These are phyloP conservation scores for Ophion ellenae DNA, from an alignment of 2,888 invertebrate species.

Conservation along the genomic window DNA sequence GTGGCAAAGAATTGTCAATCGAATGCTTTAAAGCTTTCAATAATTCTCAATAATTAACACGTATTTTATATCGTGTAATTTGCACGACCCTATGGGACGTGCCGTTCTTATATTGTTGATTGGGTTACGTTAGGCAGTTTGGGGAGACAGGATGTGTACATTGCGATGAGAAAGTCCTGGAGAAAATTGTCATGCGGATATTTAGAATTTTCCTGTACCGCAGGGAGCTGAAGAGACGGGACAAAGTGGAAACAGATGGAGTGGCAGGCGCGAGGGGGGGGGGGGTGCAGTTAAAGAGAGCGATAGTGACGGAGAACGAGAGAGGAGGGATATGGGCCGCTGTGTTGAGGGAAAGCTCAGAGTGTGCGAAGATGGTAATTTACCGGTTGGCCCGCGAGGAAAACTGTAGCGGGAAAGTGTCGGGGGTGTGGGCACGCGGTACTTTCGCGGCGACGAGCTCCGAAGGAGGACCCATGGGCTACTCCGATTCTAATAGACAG, in stretches of 20 bases:
- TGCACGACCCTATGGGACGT: no score
- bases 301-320: constrained; percentile 16
- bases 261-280: not conserved
- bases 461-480: constrained; percentile 24
- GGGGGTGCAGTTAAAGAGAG: not conserved
- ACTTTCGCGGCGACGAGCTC: constrained; percentile 14
- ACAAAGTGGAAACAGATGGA: constrained; percentile 42
- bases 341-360: constrained; percentile 43
- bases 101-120: no score
- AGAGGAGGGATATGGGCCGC: constrained; percentile 1
- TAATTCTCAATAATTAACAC: no score
- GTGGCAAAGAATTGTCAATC: no score
- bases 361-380: constrained; percentile 60
- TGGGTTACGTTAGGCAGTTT: no score
- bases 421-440: constrained; percentile 14
- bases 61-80: no score
- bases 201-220: constrained; percentile 14
- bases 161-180: constrained; percentile 2
- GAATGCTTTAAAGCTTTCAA: no score
- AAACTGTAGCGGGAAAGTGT: constrained; percentile 46
- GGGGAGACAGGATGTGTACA: not conserved
- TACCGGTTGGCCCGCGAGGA: constrained; percentile 59
- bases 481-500: not conserved
- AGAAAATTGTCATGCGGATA: not conserved
- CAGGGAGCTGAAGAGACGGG: constrained; percentile 2